Evolutionary conservation across 2,888 invertebrate genomes (phyloP).

Genomic region (Papilio demoleus): DNA sequence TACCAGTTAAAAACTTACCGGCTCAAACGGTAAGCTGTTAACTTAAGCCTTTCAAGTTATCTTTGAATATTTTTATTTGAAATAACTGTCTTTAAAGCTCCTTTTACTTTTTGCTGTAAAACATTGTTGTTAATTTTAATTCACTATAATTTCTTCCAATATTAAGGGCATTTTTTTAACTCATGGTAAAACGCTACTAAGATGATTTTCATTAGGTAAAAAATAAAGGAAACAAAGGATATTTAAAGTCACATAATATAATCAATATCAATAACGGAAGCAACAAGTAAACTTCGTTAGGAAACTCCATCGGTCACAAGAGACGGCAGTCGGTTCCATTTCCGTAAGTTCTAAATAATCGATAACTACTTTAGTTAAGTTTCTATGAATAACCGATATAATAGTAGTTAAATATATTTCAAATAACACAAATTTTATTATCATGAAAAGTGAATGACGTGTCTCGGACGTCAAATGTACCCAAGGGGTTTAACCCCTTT

Average conservation of each 20-base stretch:
- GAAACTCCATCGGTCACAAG: slow-evolving; percentile 20
- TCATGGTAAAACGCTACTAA: too few relatives aligned
- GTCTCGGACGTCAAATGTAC: too few relatives aligned
- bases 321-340: slow-evolving; percentile 15
- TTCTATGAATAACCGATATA: not conserved
- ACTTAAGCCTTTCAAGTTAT: slow-evolving; percentile 20
- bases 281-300: slow-evolving; percentile 26
- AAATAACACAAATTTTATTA: too few relatives aligned
- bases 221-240: too few relatives aligned
- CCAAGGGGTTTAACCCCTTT: too few relatives aligned
- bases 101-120: not conserved
- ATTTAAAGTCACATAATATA: too few relatives aligned
- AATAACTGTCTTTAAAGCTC: not conserved
- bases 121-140: too few relatives aligned
- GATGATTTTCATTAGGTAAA: too few relatives aligned
- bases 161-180: too few relatives aligned
- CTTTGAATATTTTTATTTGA: slow-evolving; percentile 1
- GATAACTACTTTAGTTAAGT: not conserved
- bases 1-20: slow-evolving; percentile 27
- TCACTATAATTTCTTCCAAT: too few relatives aligned
- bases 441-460: too few relatives aligned
- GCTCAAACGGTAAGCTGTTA: slow-evolving; percentile 25
- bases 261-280: slow-evolving; percentile 8
- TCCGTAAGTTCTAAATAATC: slow-evolving; percentile 6
- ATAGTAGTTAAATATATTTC: not conserved